Evolutionary conservation across 2,888 invertebrate genomes (phyloP).

Genomic region (Rhagonycha fulva): DNA sequence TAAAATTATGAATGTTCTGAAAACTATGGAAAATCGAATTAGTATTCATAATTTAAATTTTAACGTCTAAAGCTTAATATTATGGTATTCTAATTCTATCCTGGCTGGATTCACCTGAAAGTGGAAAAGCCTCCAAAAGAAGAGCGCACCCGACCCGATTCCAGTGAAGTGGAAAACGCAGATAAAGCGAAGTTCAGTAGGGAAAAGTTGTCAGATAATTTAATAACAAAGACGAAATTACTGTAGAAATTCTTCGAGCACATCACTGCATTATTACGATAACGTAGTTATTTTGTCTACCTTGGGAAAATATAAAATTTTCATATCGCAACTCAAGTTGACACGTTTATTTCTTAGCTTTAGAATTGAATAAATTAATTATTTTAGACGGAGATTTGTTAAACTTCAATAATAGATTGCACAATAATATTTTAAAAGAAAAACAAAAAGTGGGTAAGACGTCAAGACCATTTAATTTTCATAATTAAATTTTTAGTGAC

Average conservation of each 20-base stretch:
- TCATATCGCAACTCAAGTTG: conserved; percentile 30
- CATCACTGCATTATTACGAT: conserved; percentile 53
- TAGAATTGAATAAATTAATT: conserved; percentile 30
- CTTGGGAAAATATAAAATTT: conserved; percentile 33
- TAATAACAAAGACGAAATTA: conserved; percentile 57
- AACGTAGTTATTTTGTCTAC: conserved; percentile 42
- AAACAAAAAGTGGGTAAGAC: neutral
- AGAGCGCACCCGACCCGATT: conserved; percentile 32
- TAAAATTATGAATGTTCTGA: neutral
- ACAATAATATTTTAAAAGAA: conserved; percentile 13
- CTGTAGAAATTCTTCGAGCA: conserved; percentile 50
- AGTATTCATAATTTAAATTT: conserved; percentile 33
- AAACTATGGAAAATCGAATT: conserved; percentile 24
- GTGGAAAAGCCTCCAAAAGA: conserved; percentile 30
- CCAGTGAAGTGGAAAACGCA: conserved; percentile 55
- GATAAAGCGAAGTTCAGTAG: conserved; percentile 55
- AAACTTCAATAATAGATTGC: conserved; percentile 22
- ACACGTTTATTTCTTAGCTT: conserved; percentile 31
- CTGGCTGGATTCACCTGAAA: conserved; percentile 39
- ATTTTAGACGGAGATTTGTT: conserved; percentile 25
- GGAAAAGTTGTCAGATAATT: conserved; percentile 57
- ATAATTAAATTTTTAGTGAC: neutral
- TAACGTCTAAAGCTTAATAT: conserved; percentile 31
- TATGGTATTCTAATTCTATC: conserved; percentile 34
- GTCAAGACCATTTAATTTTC: neutral